phyloP scores from a whole-genome alignment of 2,888 invertebrate genomes.

The Andrena trimmerana region DNA sequence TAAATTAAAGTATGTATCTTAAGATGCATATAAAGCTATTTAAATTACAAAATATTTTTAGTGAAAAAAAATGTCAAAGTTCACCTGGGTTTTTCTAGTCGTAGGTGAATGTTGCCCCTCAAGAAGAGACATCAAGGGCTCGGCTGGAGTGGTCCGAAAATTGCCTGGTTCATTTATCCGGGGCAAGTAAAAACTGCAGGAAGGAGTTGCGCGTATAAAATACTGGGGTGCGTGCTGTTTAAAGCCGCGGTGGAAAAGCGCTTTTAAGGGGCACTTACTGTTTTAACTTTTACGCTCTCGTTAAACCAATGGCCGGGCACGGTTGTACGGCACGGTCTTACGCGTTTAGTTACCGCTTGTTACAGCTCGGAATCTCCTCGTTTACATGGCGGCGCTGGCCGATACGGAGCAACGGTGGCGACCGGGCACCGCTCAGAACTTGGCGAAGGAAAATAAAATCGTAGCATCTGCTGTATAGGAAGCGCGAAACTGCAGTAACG shows the following conservation, averaged over 20 bases:
- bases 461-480: conserved; percentile 58
- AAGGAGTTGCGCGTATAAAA: conserved; percentile 54
- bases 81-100: not conserved
- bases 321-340: conserved; percentile 51
- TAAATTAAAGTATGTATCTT: too few species aligned
- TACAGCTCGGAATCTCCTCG: conserved; percentile 75
- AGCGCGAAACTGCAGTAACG: conserved; percentile 58
- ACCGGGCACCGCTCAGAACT: conserved; percentile 16
- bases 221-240: conserved; percentile 64
- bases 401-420: conserved; percentile 20
- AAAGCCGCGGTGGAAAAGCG: conserved; percentile 64
- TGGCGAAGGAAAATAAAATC: conserved; percentile 64
- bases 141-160: not conserved
- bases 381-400: conserved; percentile 71
- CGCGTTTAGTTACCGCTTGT: conserved; percentile 76
- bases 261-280: conserved; percentile 73
- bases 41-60: too few species aligned
- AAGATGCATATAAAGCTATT: too few species aligned
- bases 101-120: not conserved
- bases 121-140: conserved; percentile 3
- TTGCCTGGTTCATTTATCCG: not conserved
- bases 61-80: not conserved
- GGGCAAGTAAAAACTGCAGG: conserved; percentile 29
- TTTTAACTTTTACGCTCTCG: conserved; percentile 78
- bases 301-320: conserved; percentile 55